phyloP scores from a whole-genome alignment of 2,888 invertebrate genomes.

The Andrena bicolor region DNA sequence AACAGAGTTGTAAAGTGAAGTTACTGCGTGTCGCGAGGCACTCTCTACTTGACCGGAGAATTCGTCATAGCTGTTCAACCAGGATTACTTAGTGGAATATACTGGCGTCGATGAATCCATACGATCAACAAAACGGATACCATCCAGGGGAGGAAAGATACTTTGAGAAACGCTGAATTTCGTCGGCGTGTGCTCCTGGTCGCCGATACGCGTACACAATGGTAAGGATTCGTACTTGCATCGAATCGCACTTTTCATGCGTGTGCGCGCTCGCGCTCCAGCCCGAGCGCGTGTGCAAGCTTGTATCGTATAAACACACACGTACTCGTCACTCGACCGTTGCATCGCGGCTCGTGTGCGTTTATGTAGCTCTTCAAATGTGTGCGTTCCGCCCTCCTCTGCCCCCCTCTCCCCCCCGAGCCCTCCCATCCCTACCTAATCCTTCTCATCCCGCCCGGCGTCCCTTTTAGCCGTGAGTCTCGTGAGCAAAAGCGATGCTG shows the following conservation, averaged over 20 bases:
- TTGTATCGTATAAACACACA: slow-evolving; percentile 26
- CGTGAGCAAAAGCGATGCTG: slow-evolving; percentile 45
- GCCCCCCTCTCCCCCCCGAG: not conserved
- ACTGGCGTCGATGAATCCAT: slow-evolving; percentile 26
- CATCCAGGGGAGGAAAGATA: slow-evolving; percentile 6
- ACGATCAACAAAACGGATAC: slow-evolving; percentile 2
- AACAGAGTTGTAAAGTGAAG: slow-evolving; percentile 73
- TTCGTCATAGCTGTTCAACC: slow-evolving; percentile 39
- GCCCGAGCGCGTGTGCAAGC: slow-evolving; percentile 5
- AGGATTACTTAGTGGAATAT: slow-evolving; percentile 51
- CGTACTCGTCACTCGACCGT: slow-evolving; percentile 22
- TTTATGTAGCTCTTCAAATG: slow-evolving; percentile 15
- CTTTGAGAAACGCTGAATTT: slow-evolving; percentile 25
- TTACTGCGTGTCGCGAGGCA: slow-evolving; percentile 39
- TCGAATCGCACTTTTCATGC: slow-evolving; percentile 26
- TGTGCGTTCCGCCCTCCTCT: slow-evolving; percentile 6
- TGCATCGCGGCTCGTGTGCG: slow-evolving; percentile 28
- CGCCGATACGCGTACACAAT: slow-evolving; percentile 53
- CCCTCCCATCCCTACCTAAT: not conserved
- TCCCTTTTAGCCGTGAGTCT: slow-evolving; percentile 7
- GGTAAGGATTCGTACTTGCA: slow-evolving; percentile 60
- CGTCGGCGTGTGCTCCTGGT: slow-evolving; percentile 38
- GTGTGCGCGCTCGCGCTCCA: not conserved
- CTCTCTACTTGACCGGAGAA: slow-evolving; percentile 43
- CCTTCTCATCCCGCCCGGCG: not conserved